Evolutionary conservation across 2,113 vertebrate genomes (phyloP).

Genomic region (Cervus canadensis): DNA sequence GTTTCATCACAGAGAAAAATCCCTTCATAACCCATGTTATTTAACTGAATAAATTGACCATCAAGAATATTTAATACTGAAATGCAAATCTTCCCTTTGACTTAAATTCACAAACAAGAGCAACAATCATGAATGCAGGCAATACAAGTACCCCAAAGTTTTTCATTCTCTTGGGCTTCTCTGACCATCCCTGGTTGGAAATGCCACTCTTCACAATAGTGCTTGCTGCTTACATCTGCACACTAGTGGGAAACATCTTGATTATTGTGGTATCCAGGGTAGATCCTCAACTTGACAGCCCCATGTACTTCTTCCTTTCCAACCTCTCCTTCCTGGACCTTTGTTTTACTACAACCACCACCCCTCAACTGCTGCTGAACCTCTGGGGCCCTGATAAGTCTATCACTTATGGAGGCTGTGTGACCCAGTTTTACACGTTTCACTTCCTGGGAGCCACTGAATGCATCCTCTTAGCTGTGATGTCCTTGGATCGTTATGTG

Average conservation of each 20-base stretch:
- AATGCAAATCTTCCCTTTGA: not conserved
- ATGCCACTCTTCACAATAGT: constrained; percentile 37
- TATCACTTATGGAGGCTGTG: constrained; percentile 57
- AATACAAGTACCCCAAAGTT: constrained; percentile 34
- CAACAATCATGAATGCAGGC: not conserved
- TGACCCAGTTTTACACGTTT: constrained; percentile 55
- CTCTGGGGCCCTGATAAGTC: constrained; percentile 53
- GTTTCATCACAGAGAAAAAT: not conserved
- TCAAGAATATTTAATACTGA: not conserved
- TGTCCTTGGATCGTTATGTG: constrained; percentile 56
- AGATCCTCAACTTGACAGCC: constrained; percentile 42
- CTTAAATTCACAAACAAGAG: not conserved
- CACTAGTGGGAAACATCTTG: constrained; percentile 29
- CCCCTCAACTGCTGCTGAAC: constrained; percentile 47
- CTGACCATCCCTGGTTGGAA: constrained; percentile 38
- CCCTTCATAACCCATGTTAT: not conserved
- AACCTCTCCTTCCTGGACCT: constrained; percentile 64
- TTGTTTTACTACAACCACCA: constrained; percentile 61
- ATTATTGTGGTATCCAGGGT: constrained; percentile 16
- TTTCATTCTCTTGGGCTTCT: constrained; percentile 64
- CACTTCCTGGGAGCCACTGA: constrained; percentile 49
- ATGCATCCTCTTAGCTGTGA: constrained; percentile 57
- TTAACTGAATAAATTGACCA: not conserved
- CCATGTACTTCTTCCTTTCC: constrained; percentile 65
- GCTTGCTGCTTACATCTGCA: constrained; percentile 41